Base-by-base conservation (phyloP, 2,888 invertebrate genomes). In the Lochmaea capreae region DNA sequence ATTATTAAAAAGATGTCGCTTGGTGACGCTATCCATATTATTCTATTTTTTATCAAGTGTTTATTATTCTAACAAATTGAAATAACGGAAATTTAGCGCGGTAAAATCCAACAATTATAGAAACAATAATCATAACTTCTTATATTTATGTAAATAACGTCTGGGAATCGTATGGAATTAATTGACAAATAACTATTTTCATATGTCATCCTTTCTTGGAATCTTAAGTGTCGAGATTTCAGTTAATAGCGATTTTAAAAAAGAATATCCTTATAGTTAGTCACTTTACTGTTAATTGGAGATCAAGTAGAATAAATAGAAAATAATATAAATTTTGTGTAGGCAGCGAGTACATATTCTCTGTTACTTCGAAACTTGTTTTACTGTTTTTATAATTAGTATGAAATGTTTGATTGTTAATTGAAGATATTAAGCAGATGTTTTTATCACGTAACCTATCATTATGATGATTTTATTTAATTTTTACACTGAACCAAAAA, bases 141-240 rank as follows among this genome's bases (percentile, higher is more conserved):
- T 18, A 54, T 54, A 16, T 54, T 54, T 54, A 54, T 54, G 16
- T 18, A 9, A 18, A 54, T 54, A 10, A 18, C 9, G 16, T 10
- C 18, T 14, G 14, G 14, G 16, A 52, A 52, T 52, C 16, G 16
- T 14, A 8, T 52, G 16, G 18, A 54, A 39, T 8, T 39, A 39
- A 39, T 39, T 9, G 33, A 39, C 33, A 39, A 16, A 18, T 54
- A 16, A 16, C 46, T 3, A 46, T 18, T 54, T 10, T 54, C 10
- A 54, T 52, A 52, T 54, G 54, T 54, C 54, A 54, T 54, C 54
- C 54, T 54, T 54, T 54, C 54, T 54, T 18, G 54, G 54, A 54
- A 54, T 8, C 54, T 54, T 54, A 10, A 54, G 3, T 18, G 54
- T 54, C 16, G 54, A 54, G 9, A 54, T 54, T 54, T 46, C 46